Percentiles rank a stretch among this genome's conserved stretches.
These are phyloP conservation scores for Porites divaricata DNA, from an alignment of 92 coral and sea anemone genomes.

Conservation along the genomic window DNA sequence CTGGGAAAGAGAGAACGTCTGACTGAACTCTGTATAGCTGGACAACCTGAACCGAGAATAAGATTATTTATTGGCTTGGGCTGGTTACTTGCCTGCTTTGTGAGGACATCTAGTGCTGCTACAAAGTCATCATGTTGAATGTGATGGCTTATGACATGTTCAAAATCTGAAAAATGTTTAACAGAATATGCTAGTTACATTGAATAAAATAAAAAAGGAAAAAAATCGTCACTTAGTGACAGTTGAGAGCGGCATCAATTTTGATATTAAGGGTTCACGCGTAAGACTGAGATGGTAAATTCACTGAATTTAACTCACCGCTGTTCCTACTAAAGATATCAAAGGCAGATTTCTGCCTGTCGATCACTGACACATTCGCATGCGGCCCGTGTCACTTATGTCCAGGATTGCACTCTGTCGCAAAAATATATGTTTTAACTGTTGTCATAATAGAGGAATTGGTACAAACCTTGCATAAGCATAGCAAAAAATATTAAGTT, in stretches of 20 bases:
- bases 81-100: constrained; percentile 69
- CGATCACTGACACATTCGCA: no score
- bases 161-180: constrained; percentile 71
- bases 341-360: no score
- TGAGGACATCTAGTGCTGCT: constrained; percentile 88
- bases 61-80: not conserved
- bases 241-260: not conserved
- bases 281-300: no score
- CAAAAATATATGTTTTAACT: no score
- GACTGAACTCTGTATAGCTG: no score
- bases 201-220: no score
- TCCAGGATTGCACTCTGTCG: no score
- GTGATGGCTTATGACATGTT: constrained; percentile 94
- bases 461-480: constrained; percentile 85
- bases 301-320: no score
- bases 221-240: not conserved
- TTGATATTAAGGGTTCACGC: no score
- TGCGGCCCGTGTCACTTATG: no score
- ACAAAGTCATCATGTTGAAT: constrained; percentile 94
- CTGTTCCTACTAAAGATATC: no score
- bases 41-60: not conserved
- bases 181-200: not conserved
- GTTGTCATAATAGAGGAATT: not conserved
- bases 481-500: constrained; percentile 94
- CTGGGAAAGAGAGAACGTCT: no score